These are phyloP conservation scores for Theristus sp. DNA, from an alignment of 2,888 invertebrate genomes.

Conservation along the genomic window DNA sequence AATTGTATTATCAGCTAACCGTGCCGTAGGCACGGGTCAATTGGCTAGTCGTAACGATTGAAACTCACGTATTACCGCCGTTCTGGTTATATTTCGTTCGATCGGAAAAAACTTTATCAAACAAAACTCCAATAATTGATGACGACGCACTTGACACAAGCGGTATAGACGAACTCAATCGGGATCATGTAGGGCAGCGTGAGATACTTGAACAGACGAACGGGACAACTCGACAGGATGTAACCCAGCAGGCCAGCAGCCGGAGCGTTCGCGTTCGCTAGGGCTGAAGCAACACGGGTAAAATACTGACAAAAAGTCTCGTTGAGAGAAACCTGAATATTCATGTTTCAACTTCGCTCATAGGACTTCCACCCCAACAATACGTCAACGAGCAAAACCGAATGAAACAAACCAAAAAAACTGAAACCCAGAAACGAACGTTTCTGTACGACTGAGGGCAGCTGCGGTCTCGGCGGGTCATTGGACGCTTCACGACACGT, in stretches of 20 bases:
- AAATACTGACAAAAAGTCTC: no score
- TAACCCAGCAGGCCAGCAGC: not conserved
- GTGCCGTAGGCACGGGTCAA: no score
- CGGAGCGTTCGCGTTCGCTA: not conserved
- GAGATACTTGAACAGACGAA: not conserved
- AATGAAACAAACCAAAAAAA: not conserved
- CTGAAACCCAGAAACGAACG: not conserved
- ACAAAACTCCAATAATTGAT: no score
- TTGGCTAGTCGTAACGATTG: not conserved
- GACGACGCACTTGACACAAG: not conserved
- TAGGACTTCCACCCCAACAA: no score
- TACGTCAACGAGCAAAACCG: no score
- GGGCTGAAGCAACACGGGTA: no score
- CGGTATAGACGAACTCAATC: not conserved
- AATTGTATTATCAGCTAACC: no score
- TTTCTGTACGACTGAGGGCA: slow-evolving; percentile 4
- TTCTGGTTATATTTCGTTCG: no score
- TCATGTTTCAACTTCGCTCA: no score
- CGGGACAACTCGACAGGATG: not conserved
- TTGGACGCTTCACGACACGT: not conserved
- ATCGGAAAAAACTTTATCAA: no score
- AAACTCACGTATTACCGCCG: no score
- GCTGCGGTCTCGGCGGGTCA: not conserved
- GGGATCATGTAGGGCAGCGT: not conserved
- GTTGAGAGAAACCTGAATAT: no score